Evolutionary conservation across 2,888 invertebrate species (phyloP).

Genomic region (Parascotia fuliginaria): DNA sequence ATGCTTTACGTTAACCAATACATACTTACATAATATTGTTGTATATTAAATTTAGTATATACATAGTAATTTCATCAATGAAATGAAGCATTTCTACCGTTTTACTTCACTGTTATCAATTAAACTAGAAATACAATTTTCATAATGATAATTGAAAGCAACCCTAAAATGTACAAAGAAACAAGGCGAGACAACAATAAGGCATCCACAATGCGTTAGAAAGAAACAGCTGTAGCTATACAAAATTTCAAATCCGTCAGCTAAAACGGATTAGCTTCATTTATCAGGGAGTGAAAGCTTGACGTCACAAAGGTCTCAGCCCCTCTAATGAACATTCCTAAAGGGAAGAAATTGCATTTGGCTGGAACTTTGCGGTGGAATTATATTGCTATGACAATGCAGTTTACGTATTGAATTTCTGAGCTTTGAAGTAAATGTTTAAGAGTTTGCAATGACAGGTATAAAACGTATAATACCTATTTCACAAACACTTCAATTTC

Average conservation of each 20-base stretch:
- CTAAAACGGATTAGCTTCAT: conserved; percentile 51
- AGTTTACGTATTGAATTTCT: conserved; percentile 8
- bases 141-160: too few relatives aligned
- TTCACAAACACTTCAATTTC: too few relatives aligned
- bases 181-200: conserved; percentile 15
- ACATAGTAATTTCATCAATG: too few relatives aligned
- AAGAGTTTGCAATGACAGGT: too few relatives aligned
- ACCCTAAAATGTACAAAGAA: background rate
- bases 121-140: too few relatives aligned
- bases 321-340: conserved; percentile 43
- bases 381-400: conserved; percentile 27
- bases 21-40: too few relatives aligned
- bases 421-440: too few relatives aligned
- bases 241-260: conserved; percentile 43
- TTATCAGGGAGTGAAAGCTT: conserved; percentile 44
- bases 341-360: conserved; percentile 43
- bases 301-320: conserved; percentile 46
- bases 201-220: conserved; percentile 7
- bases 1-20: too few relatives aligned
- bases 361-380: conserved; percentile 15
- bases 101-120: too few relatives aligned
- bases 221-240: conserved; percentile 23
- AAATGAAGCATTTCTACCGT: too few relatives aligned
- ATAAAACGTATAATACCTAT: too few relatives aligned
- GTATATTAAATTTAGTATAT: too few relatives aligned